Percentiles rank a stretch among this genome's conserved stretches.
These are phyloP conservation scores for Lanius ludovicianus DNA, from an alignment of 2,113 vertebrate species.

Conservation along the genomic window DNA sequence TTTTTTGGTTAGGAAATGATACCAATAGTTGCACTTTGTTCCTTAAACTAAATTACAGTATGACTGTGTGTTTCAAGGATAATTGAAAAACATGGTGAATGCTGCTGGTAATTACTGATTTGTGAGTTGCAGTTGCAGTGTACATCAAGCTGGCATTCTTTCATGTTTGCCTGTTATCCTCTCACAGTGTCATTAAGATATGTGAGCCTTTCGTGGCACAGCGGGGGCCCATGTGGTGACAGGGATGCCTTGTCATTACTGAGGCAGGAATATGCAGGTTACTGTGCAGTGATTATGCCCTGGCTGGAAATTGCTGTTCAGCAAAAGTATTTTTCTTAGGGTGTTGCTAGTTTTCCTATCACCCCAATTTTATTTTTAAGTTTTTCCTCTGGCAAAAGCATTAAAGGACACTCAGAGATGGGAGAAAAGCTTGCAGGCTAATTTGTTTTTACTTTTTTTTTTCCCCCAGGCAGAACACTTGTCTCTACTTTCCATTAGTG, in stretches of 20 bases:
- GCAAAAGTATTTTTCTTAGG: not conserved
- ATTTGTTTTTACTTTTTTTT: not conserved
- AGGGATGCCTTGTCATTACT: not conserved
- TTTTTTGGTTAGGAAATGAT: not conserved
- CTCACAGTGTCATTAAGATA: not conserved
- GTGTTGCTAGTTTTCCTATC: not conserved
- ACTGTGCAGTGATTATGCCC: not conserved
- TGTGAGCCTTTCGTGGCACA: not conserved
- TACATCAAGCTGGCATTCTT: not conserved
- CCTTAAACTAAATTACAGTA: not conserved
- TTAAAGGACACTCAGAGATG: not conserved
- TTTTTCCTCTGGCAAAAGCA: not conserved
- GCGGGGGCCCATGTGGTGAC: not conserved
- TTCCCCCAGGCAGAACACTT: not conserved
- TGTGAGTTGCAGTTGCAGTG: not conserved
- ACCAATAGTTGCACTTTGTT: not conserved
- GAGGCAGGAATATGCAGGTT: not conserved
- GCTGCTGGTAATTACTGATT: not conserved
- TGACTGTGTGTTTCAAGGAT: not conserved
- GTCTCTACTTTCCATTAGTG: not conserved
- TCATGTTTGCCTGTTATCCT: not conserved
- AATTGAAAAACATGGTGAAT: not conserved
- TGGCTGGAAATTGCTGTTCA: not conserved
- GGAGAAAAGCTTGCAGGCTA: not conserved
- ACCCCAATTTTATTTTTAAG: not conserved